Conservation (phyloP, 2,113 vertebrate genomes). For the Myotis davidii region DNA sequence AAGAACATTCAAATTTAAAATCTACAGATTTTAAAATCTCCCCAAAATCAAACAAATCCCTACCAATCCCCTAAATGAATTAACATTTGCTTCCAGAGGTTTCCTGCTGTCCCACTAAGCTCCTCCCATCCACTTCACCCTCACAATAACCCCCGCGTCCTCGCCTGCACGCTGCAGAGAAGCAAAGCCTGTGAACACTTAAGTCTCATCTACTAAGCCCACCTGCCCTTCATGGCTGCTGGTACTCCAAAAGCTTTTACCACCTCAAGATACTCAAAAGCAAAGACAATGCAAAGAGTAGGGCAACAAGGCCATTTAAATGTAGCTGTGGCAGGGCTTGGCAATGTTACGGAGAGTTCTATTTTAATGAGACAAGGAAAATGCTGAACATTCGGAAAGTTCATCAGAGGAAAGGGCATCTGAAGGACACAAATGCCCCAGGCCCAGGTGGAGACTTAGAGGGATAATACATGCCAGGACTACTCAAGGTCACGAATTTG, state of each 20-base stretch:
- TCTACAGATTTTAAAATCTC: background rate
- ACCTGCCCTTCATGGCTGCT: background rate
- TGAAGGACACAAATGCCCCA: conserved; percentile 64
- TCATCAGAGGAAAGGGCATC: conserved; percentile 53
- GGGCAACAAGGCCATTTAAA: conserved; percentile 48
- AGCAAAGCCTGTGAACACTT: background rate
- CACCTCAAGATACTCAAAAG: conserved; percentile 22
- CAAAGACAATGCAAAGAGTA: conserved; percentile 11
- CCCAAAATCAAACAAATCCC: background rate
- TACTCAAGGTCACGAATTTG: conserved; percentile 46
- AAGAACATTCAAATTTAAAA: background rate
- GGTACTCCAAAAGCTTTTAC: background rate
- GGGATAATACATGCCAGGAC: background rate
- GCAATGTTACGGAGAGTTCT: conserved; percentile 67
- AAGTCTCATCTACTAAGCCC: background rate
- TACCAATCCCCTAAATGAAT: background rate
- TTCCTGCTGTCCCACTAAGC: background rate
- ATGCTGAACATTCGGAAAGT: conserved; percentile 67
- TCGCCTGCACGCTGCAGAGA: background rate
- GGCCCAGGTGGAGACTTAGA: background rate
- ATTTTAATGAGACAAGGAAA: conserved; percentile 76
- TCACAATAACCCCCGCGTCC: background rate
- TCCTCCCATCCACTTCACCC: background rate
- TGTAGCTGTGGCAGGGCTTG: conserved; percentile 34
- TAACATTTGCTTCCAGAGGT: background rate